phyloP scores from a whole-genome alignment of 1,140 invertebrate species.

The Drosophila auraria region DNA sequence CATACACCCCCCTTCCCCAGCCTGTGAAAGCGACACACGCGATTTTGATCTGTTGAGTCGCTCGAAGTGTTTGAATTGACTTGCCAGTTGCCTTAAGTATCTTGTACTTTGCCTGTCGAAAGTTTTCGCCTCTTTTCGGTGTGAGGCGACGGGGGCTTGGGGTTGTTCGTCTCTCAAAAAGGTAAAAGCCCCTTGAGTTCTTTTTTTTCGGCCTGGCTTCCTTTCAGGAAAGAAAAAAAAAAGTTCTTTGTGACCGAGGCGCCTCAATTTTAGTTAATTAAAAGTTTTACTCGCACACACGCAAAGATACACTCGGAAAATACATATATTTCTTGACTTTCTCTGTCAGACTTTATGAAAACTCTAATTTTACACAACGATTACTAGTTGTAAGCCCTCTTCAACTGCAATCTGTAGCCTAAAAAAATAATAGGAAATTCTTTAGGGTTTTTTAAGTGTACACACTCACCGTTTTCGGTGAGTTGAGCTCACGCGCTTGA shows the following conservation, averaged over 20 bases:
- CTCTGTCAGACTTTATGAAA: too few relatives aligned
- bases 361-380: not conserved
- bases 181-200: conserved; percentile 26
- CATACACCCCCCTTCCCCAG: too few relatives aligned
- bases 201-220: conserved; percentile 16
- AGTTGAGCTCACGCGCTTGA: conserved; percentile 58
- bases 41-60: conserved; percentile 73
- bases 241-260: conserved; percentile 44
- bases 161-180: conserved; percentile 5
- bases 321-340: not conserved
- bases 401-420: not conserved
- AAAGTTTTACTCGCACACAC: conserved; percentile 50
- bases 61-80: conserved; percentile 63
- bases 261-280: conserved; percentile 73
- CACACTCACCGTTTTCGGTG: conserved; percentile 33
- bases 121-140: conserved; percentile 37
- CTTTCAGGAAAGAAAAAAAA: conserved; percentile 25
- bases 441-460: conserved; percentile 5
- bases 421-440: not conserved
- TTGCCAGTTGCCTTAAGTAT: conserved; percentile 68
- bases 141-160: not conserved
- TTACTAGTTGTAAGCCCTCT: not conserved
- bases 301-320: conserved; percentile 2
- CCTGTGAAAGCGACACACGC: conserved; percentile 29
- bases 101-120: conserved; percentile 61